Percentiles rank a stretch among this genome's conserved stretches.
Evolutionary conservation across 2,113 vertebrate species (phyloP).

Genomic region (Alexandromys fortis): DNA sequence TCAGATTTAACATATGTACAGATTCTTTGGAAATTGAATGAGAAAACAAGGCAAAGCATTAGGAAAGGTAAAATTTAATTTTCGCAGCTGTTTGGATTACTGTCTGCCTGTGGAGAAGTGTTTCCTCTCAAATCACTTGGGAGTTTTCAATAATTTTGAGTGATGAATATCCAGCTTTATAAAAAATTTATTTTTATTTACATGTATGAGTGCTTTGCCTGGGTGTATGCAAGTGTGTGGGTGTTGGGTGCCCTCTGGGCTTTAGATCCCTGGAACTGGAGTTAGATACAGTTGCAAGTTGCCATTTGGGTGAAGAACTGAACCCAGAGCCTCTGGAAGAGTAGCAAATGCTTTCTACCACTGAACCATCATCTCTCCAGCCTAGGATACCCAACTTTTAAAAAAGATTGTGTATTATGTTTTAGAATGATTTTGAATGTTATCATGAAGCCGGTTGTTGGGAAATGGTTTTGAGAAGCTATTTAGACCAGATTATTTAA

Average conservation of each 20-base stretch:
- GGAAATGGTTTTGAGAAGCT: conserved; percentile 8
- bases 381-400: neutral
- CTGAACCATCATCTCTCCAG: neutral
- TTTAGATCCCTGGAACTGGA: neutral
- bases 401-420: neutral
- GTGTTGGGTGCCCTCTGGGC: neutral
- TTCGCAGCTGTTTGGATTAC: conserved; percentile 11
- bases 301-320: too few relatives aligned
- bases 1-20: neutral
- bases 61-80: neutral
- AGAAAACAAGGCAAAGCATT: neutral
- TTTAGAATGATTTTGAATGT: neutral
- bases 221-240: neutral
- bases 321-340: neutral
- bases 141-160: neutral
- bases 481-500: neutral
- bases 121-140: neutral
- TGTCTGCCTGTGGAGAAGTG: neutral
- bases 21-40: neutral
- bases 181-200: neutral
- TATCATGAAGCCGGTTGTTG: neutral
- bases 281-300: neutral
- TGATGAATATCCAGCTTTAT: neutral
- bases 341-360: neutral
- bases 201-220: neutral